Conservation (phyloP, 2,797 vertebrate genomes). For the Muscicapa comitata region DNA sequence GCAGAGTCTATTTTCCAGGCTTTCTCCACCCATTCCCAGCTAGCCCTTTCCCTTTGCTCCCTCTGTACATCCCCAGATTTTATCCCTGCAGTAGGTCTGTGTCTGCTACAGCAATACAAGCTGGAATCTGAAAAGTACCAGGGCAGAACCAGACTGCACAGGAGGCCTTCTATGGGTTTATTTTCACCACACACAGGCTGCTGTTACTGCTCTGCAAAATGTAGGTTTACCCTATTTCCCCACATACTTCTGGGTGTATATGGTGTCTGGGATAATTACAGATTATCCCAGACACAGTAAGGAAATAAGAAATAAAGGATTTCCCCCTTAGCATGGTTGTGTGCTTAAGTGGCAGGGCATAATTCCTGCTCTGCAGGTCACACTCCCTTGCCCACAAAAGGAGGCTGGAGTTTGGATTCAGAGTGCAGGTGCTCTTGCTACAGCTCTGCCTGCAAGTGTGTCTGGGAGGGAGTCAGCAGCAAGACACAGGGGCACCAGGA, state of each 20-base stretch:
- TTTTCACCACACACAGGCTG: neutral
- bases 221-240: neutral
- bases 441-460: neutral
- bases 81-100: neutral
- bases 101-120: neutral
- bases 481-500: rapidly evolving
- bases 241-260: rapidly evolving
- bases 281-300: neutral
- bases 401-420: neutral
- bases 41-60: neutral
- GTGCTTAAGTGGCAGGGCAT: neutral
- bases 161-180: rapidly evolving
- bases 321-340: neutral
- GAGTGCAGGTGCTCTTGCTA: neutral
- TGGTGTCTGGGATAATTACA: neutral
- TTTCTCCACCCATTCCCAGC: neutral
- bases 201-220: neutral
- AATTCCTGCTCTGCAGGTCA: neutral
- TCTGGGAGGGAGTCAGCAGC: neutral
- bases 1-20: neutral
- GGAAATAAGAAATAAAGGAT: neutral
- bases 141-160: neutral
- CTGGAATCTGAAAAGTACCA: neutral
- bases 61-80: neutral
- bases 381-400: neutral